These are phyloP conservation scores for Drosophila colorata DNA, from an alignment of 2,888 invertebrate genomes.

Conservation along the genomic window DNA sequence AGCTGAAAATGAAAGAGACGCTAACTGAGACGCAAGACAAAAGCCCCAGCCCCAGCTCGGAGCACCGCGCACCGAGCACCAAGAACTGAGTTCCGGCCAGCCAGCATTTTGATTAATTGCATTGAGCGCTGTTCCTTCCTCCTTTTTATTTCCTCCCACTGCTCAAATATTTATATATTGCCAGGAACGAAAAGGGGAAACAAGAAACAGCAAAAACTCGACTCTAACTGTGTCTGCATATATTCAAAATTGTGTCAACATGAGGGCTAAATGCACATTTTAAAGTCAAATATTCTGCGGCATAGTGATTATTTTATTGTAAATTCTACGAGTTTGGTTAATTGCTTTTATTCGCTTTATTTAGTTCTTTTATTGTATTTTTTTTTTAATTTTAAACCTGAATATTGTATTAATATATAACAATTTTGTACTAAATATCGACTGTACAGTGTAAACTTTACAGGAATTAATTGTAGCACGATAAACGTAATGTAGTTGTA, in stretches of 20 bases:
- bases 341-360: no score
- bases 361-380: no score
- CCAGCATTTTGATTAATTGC: conserved; percentile 71
- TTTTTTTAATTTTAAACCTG: no score
- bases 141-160: conserved; percentile 1
- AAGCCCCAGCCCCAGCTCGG: conserved; percentile 11
- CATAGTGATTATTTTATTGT: neutral
- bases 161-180: conserved; percentile 55
- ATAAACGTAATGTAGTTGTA: no score
- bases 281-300: neutral
- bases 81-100: conserved; percentile 14
- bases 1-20: conserved; percentile 5
- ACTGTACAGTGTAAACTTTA: no score
- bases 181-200: conserved; percentile 13
- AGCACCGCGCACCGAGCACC: neutral
- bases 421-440: no score
- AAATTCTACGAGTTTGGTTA: neutral
- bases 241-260: conserved; percentile 9
- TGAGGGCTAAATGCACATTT: neutral
- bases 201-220: conserved; percentile 13
- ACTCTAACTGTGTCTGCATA: conserved; percentile 16
- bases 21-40: conserved; percentile 2
- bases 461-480: no score
- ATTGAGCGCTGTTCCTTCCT: conserved; percentile 36
- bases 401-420: no score